These are phyloP conservation scores for Alitta virens DNA, from an alignment of 2,888 invertebrate genomes.

Conservation along the genomic window DNA sequence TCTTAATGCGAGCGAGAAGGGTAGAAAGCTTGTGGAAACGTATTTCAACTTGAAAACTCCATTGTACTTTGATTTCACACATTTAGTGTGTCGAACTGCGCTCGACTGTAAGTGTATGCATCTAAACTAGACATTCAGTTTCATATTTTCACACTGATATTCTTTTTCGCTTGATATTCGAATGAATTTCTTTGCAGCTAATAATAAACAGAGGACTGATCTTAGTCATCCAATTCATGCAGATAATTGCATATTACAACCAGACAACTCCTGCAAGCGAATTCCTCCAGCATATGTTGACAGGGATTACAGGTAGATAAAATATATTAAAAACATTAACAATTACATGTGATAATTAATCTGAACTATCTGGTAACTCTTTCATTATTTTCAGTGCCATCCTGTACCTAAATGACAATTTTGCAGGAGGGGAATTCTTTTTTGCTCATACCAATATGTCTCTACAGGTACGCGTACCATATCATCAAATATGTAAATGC, in stretches of 20 bases:
- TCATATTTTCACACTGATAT: not conserved
- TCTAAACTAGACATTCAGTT: too few relatives aligned
- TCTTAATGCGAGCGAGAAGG: conserved; percentile 60
- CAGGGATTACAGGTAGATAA: conserved; percentile 61
- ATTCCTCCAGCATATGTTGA: conserved; percentile 63
- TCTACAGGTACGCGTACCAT: conserved; percentile 54
- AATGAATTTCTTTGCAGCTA: conserved; percentile 15
- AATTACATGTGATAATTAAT: too few relatives aligned
- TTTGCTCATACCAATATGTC: conserved; percentile 59
- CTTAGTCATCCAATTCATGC: conserved; percentile 67
- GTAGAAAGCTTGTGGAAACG: conserved; percentile 54
- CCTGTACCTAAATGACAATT: conserved; percentile 65
- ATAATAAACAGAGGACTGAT: conserved; percentile 40
- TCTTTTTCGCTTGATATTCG: not conserved
- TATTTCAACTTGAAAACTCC: conserved; percentile 54
- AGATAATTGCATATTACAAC: conserved; percentile 64
- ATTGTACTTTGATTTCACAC: conserved; percentile 59
- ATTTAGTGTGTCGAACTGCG: conserved; percentile 61
- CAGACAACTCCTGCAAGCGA: conserved; percentile 60
- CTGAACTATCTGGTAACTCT: too few relatives aligned
- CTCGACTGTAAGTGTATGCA: conserved; percentile 57
- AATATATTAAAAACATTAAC: too few relatives aligned
- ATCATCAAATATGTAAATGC: too few relatives aligned
- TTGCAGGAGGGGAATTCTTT: conserved; percentile 67
- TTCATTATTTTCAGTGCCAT: conserved; percentile 60